phyloP scores from a whole-genome alignment of 2,113 vertebrate genomes.

The Pomatostomus ruficeps region DNA sequence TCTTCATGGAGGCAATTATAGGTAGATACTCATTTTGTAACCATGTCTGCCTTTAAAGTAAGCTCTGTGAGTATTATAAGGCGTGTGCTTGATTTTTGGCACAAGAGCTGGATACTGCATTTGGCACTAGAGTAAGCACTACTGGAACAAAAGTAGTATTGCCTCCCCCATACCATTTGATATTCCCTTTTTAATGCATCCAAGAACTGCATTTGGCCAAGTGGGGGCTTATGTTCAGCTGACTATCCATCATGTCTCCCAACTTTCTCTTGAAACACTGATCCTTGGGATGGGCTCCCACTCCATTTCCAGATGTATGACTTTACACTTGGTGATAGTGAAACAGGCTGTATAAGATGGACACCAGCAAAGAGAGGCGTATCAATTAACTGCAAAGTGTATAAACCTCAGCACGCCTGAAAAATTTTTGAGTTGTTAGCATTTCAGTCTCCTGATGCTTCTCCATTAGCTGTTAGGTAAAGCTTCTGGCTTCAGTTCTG shows the following conservation, averaged over 20 bases:
- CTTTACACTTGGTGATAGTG: not conserved
- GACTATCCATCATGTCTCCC: not conserved
- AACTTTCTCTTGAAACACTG: not conserved
- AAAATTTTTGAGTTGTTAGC: not conserved
- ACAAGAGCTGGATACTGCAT: slow-evolving; percentile 1
- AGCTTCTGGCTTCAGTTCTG: slow-evolving; percentile 27
- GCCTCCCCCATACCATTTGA: slow-evolving; percentile 25
- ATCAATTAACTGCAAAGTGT: not conserved
- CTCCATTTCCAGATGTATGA: not conserved
- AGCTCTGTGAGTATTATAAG: not conserved
- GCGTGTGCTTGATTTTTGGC: slow-evolving; percentile 23
- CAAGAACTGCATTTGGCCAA: slow-evolving; percentile 56
- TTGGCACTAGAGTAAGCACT: slow-evolving; percentile 33
- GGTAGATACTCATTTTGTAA: not conserved
- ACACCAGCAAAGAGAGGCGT: not conserved
- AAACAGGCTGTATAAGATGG: not conserved
- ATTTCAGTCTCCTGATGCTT: not conserved
- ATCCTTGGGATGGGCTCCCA: not conserved
- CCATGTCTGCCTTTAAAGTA: not conserved
- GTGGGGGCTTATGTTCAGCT: slow-evolving; percentile 9
- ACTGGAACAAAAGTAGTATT: slow-evolving; percentile 41
- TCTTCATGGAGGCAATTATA: slow-evolving; percentile 10
- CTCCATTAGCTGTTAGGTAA: slow-evolving; percentile 11
- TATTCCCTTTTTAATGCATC: slow-evolving; percentile 51
- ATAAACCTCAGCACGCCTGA: not conserved